These are phyloP conservation scores for Sander lucioperca DNA, from an alignment of 2,113 vertebrate species.

Conservation along the genomic window DNA sequence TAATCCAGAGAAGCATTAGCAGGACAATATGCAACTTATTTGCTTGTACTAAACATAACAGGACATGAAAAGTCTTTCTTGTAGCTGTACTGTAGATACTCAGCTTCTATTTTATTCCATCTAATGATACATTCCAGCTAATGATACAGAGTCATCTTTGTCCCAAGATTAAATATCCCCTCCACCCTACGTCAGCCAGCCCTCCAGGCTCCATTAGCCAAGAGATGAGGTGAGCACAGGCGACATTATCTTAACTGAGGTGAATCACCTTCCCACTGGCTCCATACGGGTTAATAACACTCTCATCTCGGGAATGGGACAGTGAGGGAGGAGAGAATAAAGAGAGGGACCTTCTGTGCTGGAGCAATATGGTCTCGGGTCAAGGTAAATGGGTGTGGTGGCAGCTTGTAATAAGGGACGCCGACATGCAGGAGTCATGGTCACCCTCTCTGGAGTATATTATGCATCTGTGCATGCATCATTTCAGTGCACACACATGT, in stretches of 20 bases:
- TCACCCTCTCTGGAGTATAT: constrained; percentile 30
- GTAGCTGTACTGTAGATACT: constrained; percentile 19
- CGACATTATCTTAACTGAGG: constrained; percentile 72
- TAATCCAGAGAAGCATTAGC: background rate
- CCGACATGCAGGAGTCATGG: constrained; percentile 50
- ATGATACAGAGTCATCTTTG: constrained; percentile 48
- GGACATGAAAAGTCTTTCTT: background rate
- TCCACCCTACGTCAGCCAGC: constrained; percentile 32
- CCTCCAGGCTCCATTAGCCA: constrained; percentile 73
- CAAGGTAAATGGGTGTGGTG: constrained; percentile 60
- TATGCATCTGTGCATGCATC: constrained; percentile 32
- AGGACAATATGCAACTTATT: background rate
- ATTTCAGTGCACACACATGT: constrained; percentile 7
- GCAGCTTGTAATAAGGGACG: constrained; percentile 50
- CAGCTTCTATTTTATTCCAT: constrained; percentile 25
- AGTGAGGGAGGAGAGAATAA: constrained; percentile 11
- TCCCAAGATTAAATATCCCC: constrained; percentile 61
- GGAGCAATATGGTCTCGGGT: constrained; percentile 41
- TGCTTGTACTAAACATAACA: background rate
- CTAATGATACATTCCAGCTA: constrained; percentile 31
- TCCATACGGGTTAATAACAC: constrained; percentile 67
- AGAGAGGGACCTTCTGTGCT: constrained; percentile 3
- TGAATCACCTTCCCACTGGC: constrained; percentile 69
- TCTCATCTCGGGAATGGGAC: constrained; percentile 46
- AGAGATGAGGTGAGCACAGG: constrained; percentile 70